Percentiles rank a stretch among this genome's conserved stretches.
These are phyloP conservation scores for Drosophila putrida DNA, from an alignment of 2,888 invertebrate genomes.

Conservation along the genomic window DNA sequence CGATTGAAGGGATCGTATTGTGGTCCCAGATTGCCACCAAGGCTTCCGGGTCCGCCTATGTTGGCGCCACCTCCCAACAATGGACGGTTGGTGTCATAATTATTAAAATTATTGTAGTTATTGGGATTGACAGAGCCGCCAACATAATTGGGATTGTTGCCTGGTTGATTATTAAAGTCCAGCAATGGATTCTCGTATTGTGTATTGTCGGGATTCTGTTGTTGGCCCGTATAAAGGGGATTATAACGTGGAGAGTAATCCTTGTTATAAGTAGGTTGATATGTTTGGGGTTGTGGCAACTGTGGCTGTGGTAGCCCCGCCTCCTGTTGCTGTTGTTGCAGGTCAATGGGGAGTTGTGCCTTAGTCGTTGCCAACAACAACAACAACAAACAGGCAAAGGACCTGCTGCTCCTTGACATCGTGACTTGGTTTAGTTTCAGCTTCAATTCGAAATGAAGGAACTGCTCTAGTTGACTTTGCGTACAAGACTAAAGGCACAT, in stretches of 20 bases:
- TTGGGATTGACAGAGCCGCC: conserved; percentile 42
- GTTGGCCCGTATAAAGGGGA: conserved; percentile 78
- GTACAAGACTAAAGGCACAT: conserved; percentile 73
- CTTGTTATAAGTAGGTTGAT: conserved; percentile 78
- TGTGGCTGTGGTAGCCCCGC: conserved; percentile 30
- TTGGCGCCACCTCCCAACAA: conserved; percentile 44
- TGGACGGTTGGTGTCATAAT: conserved; percentile 41
- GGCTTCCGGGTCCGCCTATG: conserved; percentile 51
- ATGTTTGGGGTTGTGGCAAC: conserved; percentile 59
- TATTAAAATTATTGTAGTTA: conserved; percentile 56
- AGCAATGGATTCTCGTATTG: conserved; percentile 79
- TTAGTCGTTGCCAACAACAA: conserved; percentile 47
- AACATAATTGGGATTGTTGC: conserved; percentile 51
- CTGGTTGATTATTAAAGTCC: conserved; percentile 68
- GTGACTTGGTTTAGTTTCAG: conserved; percentile 45
- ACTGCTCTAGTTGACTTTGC: conserved; percentile 45
- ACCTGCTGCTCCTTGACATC: conserved; percentile 48
- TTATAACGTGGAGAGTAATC: conserved; percentile 84
- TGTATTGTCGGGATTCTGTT: conserved; percentile 62
- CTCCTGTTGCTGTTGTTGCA: conserved; percentile 42
- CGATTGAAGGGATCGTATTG: conserved; percentile 82
- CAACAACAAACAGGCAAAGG: conserved; percentile 25
- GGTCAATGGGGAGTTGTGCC: conserved; percentile 47
- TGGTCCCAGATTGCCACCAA: conserved; percentile 52
- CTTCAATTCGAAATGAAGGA: conserved; percentile 26